phyloP scores from a whole-genome alignment of 2,888 invertebrate genomes.

The Aleiodes leptofemur region DNA sequence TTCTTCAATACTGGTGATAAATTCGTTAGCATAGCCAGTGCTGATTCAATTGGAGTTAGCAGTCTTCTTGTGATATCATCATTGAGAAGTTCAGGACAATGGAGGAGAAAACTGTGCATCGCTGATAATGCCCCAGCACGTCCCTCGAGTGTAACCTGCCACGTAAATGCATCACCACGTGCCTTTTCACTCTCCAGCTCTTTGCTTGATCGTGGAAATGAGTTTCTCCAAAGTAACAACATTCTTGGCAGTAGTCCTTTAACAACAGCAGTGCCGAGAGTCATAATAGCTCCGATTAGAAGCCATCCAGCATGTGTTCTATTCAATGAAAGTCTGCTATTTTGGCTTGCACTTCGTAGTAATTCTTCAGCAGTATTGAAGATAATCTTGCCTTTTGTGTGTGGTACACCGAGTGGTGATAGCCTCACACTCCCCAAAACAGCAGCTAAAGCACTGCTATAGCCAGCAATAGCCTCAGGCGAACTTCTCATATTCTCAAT shows the following conservation, averaged over 20 bases:
- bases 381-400: constrained; percentile 95
- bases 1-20: constrained; percentile 89
- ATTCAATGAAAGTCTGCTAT: constrained; percentile 94
- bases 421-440: constrained; percentile 93
- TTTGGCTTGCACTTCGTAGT: constrained; percentile 96
- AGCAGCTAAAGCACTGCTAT: constrained; percentile 95
- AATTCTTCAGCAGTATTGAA: constrained; percentile 98
- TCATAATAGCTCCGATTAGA: constrained; percentile 97
- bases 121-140: constrained; percentile 97
- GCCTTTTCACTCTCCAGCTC: constrained; percentile 98
- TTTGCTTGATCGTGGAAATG: constrained; percentile 96
- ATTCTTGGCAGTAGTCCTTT: constrained; percentile 94
- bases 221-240: constrained; percentile 96
- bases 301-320: constrained; percentile 99
- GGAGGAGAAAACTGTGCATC: constrained; percentile 93
- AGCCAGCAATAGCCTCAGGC: constrained; percentile 92
- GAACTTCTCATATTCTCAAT: constrained; percentile 93
- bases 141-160: constrained; percentile 98
- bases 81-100: constrained; percentile 93
- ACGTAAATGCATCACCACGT: constrained; percentile 98
- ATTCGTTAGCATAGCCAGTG: constrained; percentile 94
- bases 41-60: constrained; percentile 94
- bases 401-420: constrained; percentile 95
- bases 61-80: constrained; percentile 94
- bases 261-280: constrained; percentile 94